Conservation (phyloP, 2,113 vertebrate species). For the Theristicus caerulescens region DNA sequence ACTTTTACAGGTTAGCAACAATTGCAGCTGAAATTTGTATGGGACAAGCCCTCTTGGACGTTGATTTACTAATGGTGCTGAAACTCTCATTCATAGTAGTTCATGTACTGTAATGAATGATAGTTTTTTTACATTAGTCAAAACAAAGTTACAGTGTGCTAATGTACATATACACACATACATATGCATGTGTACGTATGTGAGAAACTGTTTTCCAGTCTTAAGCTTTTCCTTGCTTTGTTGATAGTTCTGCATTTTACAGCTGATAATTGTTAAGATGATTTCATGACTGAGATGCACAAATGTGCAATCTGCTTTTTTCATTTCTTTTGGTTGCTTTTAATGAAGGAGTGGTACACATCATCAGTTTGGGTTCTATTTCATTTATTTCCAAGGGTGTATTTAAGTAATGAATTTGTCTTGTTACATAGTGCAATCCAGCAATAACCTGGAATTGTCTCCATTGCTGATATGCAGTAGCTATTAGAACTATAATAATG, state of each 20-base stretch:
- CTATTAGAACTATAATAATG: neutral
- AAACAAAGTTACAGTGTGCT: neutral
- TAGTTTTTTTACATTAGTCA: neutral
- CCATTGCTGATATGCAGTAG: neutral
- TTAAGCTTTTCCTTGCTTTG: neutral
- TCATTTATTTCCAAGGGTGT: neutral
- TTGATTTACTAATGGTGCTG: neutral
- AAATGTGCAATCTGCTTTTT: neutral
- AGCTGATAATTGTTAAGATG: neutral
- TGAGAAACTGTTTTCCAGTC: neutral
- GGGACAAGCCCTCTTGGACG: neutral
- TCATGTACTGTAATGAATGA: neutral
- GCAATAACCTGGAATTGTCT: neutral
- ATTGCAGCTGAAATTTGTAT: neutral
- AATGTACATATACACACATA: neutral
- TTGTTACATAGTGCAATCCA: neutral
- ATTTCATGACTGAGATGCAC: neutral
- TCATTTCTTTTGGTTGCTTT: neutral
- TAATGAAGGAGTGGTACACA: neutral
- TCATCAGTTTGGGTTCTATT: neutral
- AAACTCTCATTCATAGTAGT: neutral
- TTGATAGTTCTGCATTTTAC: neutral
- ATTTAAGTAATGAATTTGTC: neutral
- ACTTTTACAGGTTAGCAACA: neutral
- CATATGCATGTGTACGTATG: accelerated